Evolutionary conservation across 1,140 invertebrate species (phyloP), one percentile per base, ranked within the genome.

Genomic region (Archegozetes longisetosus): DNA sequence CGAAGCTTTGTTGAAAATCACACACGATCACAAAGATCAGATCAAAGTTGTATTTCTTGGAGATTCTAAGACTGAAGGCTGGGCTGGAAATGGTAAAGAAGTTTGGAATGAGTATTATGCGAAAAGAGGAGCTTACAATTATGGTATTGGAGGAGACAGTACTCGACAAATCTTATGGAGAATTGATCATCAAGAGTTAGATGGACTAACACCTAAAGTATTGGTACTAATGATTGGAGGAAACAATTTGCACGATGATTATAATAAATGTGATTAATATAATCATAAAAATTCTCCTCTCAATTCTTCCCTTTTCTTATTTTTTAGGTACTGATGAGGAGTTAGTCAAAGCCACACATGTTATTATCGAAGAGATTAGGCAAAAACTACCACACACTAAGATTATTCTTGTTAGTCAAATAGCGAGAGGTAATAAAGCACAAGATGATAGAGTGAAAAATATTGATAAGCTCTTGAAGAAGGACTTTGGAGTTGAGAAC

Each of bases 151-250:
- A 61, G 84, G 81, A 60, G 88, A 94, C 74, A 78, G 83, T 72
- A 86, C 85, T 25, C 82, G 92, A 72, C 80, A 93, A 78, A 80
- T 91, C 17, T 73, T 93, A 20, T 94, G 89, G 88, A 77, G 89
- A 68, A 79, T 92, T 28, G 74, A 80, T 68, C 87, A 91, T 77
- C 88, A 88, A 59, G 88, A 87, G 74, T 73, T 94, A 65, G 87
- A 92, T 69, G 79, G 83, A 74, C 80, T 90, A 56, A 80, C 84
- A 70, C 87, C 88, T 22, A 92, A 90, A 77, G 85, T 88, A 58
- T 48, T 55, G 9, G 27, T 55, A 6, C 12, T 55, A 4, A 55
- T 55, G 20, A 25, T 28, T 20, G 53, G 53, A 4, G 25, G n/a
- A 4, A 55, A 55, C 25, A 55, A 55, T 28, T 20, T 55, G 6